Evolutionary conservation across 2,113 vertebrate species (phyloP), one percentile per base, ranked within the genome.

Genomic region (Phylloscopus trochiloides): DNA sequence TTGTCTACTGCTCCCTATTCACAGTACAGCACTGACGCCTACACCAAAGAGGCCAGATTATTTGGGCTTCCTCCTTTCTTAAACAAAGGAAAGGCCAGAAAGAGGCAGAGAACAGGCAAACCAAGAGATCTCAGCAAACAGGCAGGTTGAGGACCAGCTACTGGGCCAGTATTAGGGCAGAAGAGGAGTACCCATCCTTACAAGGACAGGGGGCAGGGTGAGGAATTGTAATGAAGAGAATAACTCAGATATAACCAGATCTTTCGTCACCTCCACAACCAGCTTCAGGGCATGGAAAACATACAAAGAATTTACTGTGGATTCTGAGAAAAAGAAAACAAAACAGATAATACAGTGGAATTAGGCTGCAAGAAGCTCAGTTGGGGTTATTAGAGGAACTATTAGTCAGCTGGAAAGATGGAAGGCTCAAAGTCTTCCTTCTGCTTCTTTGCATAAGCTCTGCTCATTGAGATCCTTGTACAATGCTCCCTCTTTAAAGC

Each of bases 171-270:
- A 3, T 12, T 15, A 31, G 17, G 14, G 40, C 12, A 76, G 74
- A 59, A 67, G 4, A 28, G 18, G 12, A 74, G 42, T 6, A 40
- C 10, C 29, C 58, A 40, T 52, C 38, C 29, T 68, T 20, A 7
- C 2, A 12, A 4, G 26, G 8, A 20, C 31, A 51, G 50, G 7
- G 7, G 15, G 9, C 3, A 40, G 14, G 2, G 5, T 34, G 6
- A 18, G n/a, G 9, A 58, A 57, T 6, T 26, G 8, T 28, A 32
- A 58, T 7, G 12, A 61, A 31, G 5, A 57, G 9, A 18, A 15
- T 21, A 14, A 26, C 3, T 7, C 19, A 21, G 40, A 38, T 17
- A 61, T 4, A 61, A 61, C 2, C 10, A 83, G 25, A 6, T 52
- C 52, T 67, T 70, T 54, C 3, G 8, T 43, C 67, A 72, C 25